Base-by-base conservation (phyloP, 2,888 invertebrate genomes). In the Amblyteles armatorius region DNA sequence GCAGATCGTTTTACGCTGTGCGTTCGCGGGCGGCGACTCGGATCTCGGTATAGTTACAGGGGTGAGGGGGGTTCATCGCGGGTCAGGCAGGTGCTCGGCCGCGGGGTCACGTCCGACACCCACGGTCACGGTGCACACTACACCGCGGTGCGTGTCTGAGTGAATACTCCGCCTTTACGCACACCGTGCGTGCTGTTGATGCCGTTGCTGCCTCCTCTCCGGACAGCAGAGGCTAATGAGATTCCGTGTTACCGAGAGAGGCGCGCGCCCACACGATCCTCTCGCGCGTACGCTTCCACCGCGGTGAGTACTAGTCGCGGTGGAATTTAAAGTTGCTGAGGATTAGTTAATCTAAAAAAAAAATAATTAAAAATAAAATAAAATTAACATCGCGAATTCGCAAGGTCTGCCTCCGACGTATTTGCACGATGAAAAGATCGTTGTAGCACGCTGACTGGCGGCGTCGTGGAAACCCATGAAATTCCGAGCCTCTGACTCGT, bases 31-130 rank as follows among this genome's bases (percentile, higher is more conserved):
- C 73, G 5, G 60, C 63, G 63, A 33, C 74, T 63, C 44, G 44
- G 33, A 48, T 29, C 63, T 48, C 69, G 33, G 88, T 33, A 33
- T 85, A 83, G 86, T 84, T 90, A 87, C 87, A 85, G 87, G 89
- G 87, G 88, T 87, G 86, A 68, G 79, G 44, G 86, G 71, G 79
- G 87, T 88, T 82, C 82, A 80, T 63, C 81, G 79, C 83, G 90
- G 89, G 93, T 93, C 93, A 93, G 91, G 92, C 93, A 93, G 93
- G 93, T 93, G 93, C 91, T 88, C 69, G 83, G 88, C 90, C 77
- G 82, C 83, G 88, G 86, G 92, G 92, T 93, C 91, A 91, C 86
- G 88, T 89, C 87, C 84, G 80, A 88, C 88, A 91, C 90, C 90
- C 90, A 89, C 89, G 89, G 80, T 82, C 84, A 82, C 82, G 84